phyloP scores from a whole-genome alignment of 2,888 invertebrate genomes.

The Eudasyphora cyanicolor region DNA sequence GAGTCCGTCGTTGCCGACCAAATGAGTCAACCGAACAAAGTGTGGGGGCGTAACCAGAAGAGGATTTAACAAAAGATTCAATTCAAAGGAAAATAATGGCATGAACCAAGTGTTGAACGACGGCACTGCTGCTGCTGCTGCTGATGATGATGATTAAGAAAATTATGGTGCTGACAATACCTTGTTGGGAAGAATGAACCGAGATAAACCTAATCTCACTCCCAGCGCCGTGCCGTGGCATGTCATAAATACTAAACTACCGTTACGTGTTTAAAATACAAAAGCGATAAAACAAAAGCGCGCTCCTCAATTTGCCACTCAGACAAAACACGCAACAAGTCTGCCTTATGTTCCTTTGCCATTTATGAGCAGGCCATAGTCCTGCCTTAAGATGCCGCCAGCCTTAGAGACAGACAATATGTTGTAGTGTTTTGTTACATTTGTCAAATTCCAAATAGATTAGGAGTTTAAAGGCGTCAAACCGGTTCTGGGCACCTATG shows the following conservation, averaged over 20 bases:
- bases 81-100: slow-evolving; percentile 12
- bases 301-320: slow-evolving; percentile 12
- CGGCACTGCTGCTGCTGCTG: background rate
- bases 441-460: background rate
- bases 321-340: slow-evolving; percentile 36
- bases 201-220: background rate
- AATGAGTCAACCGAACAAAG: background rate
- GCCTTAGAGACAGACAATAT: no score
- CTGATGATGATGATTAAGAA: slow-evolving; percentile 1
- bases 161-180: slow-evolving; percentile 25
- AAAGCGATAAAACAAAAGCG: slow-evolving; percentile 19
- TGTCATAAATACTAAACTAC: slow-evolving; percentile 44
- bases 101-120: background rate
- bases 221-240: no score
- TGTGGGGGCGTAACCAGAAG: slow-evolving; percentile 56
- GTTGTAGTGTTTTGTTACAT: background rate
- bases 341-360: no score
- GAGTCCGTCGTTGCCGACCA: background rate
- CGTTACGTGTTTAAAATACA: slow-evolving; percentile 58
- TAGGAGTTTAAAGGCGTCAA: no score
- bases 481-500: no score
- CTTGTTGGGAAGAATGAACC: slow-evolving; percentile 13
- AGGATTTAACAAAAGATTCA: background rate
- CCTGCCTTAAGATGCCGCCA: no score
- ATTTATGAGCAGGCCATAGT: no score